phyloP scores from a whole-genome alignment of 1,140 invertebrate genomes.

The Drosophila ogumai region DNA sequence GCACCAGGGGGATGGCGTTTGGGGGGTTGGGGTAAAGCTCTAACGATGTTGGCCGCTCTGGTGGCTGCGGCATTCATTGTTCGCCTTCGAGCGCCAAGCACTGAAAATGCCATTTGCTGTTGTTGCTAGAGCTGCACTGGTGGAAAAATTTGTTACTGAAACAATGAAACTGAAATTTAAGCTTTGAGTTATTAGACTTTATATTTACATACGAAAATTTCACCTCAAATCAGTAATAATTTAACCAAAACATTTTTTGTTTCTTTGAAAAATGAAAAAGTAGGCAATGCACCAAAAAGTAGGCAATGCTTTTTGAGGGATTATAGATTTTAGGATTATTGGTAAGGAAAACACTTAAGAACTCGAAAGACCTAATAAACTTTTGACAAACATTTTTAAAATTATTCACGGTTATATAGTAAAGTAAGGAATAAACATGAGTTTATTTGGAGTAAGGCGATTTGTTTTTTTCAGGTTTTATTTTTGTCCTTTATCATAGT shows the following conservation, averaged over 20 bases:
- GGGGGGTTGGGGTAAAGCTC: constrained; percentile 63
- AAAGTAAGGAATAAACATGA: too few relatives aligned
- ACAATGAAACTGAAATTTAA: too few relatives aligned
- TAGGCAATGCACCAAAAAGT: too few relatives aligned
- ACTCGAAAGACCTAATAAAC: too few relatives aligned
- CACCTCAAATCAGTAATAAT: background rate
- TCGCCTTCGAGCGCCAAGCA: constrained; percentile 64
- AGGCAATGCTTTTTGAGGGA: background rate
- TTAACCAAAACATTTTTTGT: background rate
- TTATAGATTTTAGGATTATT: background rate
- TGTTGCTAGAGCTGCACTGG: constrained; percentile 6
- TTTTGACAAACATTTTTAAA: too few relatives aligned
- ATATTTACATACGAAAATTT: background rate
- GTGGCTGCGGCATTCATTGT: constrained; percentile 70
- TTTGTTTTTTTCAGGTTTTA: too few relatives aligned
- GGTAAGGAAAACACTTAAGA: too few relatives aligned
- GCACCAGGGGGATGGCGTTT: background rate
- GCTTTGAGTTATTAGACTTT: background rate
- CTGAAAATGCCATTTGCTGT: constrained; percentile 66
- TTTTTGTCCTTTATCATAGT: too few relatives aligned
- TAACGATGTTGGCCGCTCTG: constrained; percentile 72
- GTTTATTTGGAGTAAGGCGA: too few relatives aligned
- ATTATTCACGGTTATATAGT: too few relatives aligned
- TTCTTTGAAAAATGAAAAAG: background rate
- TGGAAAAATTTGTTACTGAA: background rate